Evolutionary conservation across 2,888 invertebrate species (phyloP).

Genomic region (Caenorhabditis sp.): DNA sequence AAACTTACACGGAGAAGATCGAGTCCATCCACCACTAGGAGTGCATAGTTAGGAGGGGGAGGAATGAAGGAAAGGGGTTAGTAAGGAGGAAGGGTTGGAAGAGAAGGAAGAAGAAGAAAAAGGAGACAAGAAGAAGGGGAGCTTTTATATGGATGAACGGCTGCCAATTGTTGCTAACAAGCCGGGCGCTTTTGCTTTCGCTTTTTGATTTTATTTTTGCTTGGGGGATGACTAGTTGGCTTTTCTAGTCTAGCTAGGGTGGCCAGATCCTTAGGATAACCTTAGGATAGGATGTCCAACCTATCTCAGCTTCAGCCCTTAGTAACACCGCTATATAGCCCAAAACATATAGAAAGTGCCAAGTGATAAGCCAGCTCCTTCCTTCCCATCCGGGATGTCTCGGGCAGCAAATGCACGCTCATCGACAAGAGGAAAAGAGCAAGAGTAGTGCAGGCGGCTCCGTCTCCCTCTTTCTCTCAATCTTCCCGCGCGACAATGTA

Average conservation of each 20-base stretch:
- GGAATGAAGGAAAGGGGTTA: slow-evolving; percentile 1
- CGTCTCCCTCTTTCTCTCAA: too few relatives aligned
- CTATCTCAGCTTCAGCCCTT: too few relatives aligned
- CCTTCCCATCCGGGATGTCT: slow-evolving; percentile 48
- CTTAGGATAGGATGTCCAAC: too few relatives aligned
- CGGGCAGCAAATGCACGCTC: slow-evolving; percentile 33
- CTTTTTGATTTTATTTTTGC: too few relatives aligned
- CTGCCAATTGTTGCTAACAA: slow-evolving; percentile 57
- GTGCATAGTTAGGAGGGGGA: neutral
- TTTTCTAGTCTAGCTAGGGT: too few relatives aligned
- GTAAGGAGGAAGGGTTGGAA: neutral
- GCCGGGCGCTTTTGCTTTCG: too few relatives aligned
- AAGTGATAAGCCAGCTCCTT: slow-evolving; percentile 47
- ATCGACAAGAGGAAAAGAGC: slow-evolving; percentile 21
- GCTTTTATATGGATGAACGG: slow-evolving; percentile 55
- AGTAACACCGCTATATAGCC: too few relatives aligned
- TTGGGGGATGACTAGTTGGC: too few relatives aligned
- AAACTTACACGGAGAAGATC: slow-evolving; percentile 51
- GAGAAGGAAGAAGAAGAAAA: slow-evolving; percentile 14
- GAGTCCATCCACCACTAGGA: slow-evolving; percentile 44
- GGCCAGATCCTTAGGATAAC: too few relatives aligned
- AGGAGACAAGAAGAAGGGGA: slow-evolving; percentile 5
- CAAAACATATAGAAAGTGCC: slow-evolving; percentile 43
- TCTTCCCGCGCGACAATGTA: slow-evolving; percentile 26
- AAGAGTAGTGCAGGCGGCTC: too few relatives aligned